A percentile compares a stretch with the other conserved stretches of the same genome.
These are phyloP conservation scores for Polydrusus tereticollis DNA, from an alignment of 2,888 invertebrate genomes.

Conservation along the genomic window DNA sequence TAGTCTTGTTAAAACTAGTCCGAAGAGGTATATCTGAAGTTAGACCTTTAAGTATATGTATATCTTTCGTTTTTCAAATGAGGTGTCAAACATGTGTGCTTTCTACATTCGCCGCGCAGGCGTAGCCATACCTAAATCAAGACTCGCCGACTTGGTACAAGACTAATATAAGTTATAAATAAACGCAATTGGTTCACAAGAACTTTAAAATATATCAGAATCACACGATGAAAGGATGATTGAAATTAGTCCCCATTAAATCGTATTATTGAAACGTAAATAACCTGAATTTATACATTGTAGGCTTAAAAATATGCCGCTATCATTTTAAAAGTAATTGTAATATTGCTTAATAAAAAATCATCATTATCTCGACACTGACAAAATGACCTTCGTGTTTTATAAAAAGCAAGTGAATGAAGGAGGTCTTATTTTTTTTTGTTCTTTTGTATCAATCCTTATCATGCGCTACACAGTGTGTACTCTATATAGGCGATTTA, in stretches of 20 bases:
- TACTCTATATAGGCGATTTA: too few relatives aligned
- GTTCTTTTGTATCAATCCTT: background rate
- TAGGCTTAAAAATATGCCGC: background rate
- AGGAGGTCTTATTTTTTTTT: background rate
- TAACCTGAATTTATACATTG: background rate
- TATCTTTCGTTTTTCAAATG: too few relatives aligned
- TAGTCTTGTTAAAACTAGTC: too few relatives aligned
- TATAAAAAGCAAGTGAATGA: background rate
- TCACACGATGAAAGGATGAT: background rate
- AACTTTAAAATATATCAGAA: background rate
- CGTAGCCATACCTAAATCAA: too few relatives aligned
- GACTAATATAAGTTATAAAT: too few relatives aligned
- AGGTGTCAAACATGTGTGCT: too few relatives aligned
- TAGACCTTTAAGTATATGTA: too few relatives aligned
- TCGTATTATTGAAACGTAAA: background rate
- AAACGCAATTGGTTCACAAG: background rate
- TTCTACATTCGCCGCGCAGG: too few relatives aligned
- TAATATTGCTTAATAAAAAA: constrained; percentile 2
- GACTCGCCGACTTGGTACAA: too few relatives aligned
- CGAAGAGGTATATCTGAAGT: too few relatives aligned
- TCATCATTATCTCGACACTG: background rate
- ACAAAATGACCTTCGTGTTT: background rate
- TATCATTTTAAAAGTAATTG: background rate
- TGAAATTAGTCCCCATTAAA: background rate
- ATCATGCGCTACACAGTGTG: too few relatives aligned